A percentile compares a stretch with the other conserved stretches of the same genome.
These are phyloP conservation scores for Pammene fasciana DNA, from an alignment of 2,888 invertebrate genomes.

Conservation along the genomic window DNA sequence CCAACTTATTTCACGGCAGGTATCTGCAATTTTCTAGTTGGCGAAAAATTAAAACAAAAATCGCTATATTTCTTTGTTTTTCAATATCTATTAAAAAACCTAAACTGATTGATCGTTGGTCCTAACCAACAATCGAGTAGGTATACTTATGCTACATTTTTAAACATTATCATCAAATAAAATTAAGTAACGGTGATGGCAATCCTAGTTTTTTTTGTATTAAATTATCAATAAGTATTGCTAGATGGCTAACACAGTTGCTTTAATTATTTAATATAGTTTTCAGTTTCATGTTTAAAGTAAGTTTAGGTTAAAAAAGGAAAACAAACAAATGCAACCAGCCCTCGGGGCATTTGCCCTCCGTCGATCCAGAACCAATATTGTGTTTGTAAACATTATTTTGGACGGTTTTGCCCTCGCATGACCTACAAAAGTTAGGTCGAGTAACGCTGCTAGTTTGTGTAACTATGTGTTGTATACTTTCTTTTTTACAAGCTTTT, in stretches of 20 bases:
- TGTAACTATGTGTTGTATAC: neutral
- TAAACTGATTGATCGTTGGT: too few relatives aligned
- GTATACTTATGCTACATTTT: too few relatives aligned
- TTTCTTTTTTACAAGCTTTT: neutral
- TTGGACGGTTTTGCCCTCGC: neutral
- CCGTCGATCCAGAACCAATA: slow-evolving; percentile 4
- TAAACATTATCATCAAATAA: too few relatives aligned
- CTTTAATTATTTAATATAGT: too few relatives aligned
- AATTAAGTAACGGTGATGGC: too few relatives aligned
- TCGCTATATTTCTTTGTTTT: too few relatives aligned
- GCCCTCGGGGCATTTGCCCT: slow-evolving; percentile 6
- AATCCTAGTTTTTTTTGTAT: too few relatives aligned
- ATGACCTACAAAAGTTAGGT: slow-evolving; percentile 8
- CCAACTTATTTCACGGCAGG: slow-evolving; percentile 12
- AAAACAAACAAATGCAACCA: neutral
- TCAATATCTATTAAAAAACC: too few relatives aligned
- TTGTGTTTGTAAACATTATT: slow-evolving; percentile 12
- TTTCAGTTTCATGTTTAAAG: slow-evolving; percentile 1
- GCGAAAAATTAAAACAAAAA: too few relatives aligned
- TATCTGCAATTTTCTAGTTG: slow-evolving; percentile 1
- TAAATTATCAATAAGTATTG: too few relatives aligned
- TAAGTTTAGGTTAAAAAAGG: neutral
- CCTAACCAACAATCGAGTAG: too few relatives aligned
- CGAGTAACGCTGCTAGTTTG: neutral
- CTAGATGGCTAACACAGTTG: too few relatives aligned